phyloP scores from a whole-genome alignment of 2,797 vertebrate species.

The Macroramphosus scolopax region DNA sequence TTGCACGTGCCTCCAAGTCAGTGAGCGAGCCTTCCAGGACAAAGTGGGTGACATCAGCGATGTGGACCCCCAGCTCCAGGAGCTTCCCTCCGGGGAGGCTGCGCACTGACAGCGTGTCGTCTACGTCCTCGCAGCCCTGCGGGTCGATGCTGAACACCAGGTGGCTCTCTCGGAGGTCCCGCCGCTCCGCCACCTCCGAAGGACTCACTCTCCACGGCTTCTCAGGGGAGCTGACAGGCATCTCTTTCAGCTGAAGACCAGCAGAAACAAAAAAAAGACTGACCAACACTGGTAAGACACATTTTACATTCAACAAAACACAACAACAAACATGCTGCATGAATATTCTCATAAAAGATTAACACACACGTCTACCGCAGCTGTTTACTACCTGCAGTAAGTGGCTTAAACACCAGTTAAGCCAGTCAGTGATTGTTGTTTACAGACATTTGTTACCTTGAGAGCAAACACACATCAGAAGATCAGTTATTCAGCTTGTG shows the following conservation, averaged over 20 bases:
- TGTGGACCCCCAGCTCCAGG: constrained; percentile 94
- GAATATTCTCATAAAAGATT: no score
- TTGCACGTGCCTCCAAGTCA: constrained; percentile 86
- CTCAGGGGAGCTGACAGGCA: constrained; percentile 83
- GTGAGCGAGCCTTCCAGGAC: constrained; percentile 84
- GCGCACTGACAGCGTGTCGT: constrained; percentile 87
- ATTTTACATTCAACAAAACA: no score
- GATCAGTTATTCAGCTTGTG: no score
- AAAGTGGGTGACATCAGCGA: constrained; percentile 94
- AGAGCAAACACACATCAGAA: neutral
- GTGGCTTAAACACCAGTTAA: no score
- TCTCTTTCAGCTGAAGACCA: constrained; percentile 84
- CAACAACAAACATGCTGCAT: no score
- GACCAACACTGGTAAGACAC: no score
- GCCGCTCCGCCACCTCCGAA: constrained; percentile 69
- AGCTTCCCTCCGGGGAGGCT: constrained; percentile 66
- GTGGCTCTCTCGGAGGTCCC: constrained; percentile 83
- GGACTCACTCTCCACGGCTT: constrained; percentile 83
- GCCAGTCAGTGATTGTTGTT: no score
- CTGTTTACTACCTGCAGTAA: no score
- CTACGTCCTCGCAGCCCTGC: constrained; percentile 91
- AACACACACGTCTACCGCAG: no score
- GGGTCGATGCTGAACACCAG: constrained; percentile 98
- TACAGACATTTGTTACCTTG: no score
- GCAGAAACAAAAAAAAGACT: no score